These are phyloP conservation scores for Hystrix brachyura DNA, from an alignment of 2,113 vertebrate species.

Conservation along the genomic window DNA sequence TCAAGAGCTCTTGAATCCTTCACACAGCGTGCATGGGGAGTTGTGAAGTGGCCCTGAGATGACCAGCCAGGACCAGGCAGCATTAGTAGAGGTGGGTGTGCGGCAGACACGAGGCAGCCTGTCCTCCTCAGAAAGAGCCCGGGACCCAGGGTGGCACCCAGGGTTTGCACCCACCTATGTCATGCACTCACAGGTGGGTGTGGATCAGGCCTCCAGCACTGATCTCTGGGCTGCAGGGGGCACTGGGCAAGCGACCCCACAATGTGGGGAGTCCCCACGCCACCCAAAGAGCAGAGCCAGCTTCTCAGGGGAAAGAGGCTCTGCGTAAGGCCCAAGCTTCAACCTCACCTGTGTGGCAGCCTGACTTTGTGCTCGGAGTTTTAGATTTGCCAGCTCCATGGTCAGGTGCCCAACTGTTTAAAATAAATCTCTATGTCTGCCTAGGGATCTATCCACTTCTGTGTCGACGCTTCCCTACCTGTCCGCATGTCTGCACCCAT, in stretches of 20 bases:
- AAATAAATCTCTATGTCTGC: not conserved
- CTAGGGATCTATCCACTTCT: accelerated
- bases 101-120: not conserved
- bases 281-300: no score
- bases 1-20: no score
- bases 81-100: not conserved
- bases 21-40: not conserved
- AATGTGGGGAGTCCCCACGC: not conserved
- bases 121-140: not conserved
- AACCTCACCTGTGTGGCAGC: not conserved
- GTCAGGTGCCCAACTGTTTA: not conserved
- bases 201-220: not conserved
- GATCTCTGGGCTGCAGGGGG: not conserved
- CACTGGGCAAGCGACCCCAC: not conserved
- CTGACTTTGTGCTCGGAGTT: not conserved
- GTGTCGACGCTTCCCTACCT: no score
- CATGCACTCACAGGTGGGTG: not conserved
- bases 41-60: not conserved
- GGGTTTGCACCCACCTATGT: not conserved
- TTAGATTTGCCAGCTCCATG: not conserved
- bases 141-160: not conserved
- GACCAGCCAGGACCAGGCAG: not conserved
- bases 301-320: no score
- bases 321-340: no score
- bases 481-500: no score